Evolutionary conservation across 2,888 invertebrate genomes (phyloP), one percentile per base, ranked within the genome.

Genomic region (Leucania comma): DNA sequence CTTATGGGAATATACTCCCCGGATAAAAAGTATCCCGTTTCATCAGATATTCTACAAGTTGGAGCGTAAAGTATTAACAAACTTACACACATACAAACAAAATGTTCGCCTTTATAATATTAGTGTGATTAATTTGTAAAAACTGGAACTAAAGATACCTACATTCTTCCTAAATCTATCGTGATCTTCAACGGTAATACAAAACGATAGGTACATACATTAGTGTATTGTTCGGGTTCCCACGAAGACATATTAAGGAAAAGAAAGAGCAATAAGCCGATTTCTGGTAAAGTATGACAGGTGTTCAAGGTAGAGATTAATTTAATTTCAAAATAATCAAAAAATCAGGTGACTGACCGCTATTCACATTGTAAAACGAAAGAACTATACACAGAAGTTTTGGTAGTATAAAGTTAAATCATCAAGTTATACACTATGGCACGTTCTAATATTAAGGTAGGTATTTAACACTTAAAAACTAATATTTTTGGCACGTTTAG

Each of bases 401-500:
- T 60, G 20, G n/a, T 48, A 56, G 51, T 35, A 42, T n/a, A 38
- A 65, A 46, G 9, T 29, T 59, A 14, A 29, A 57, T 54, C 29
- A 54, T 26, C 3, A 58, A 17, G 8, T 22, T 72, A 70, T 29
- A 65, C 68, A 67, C 75, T 79, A 81, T 84, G 81, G 75, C 75
- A 82, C 77, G 9, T 61, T 68, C 57, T 51, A 68, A 60, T 70
- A 66, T 68, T 35, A 29, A 29, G 29, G 29, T 29, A 75, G 42
- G 38, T 69, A 67, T 64, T 24, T 70, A 83, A 84, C 64, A 80
- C 83, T 84, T 87, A 88, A 54, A 64, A 83, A 66, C 81, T 87
- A 89, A 73, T 65, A 72, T 86, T 87, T 94, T 94, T 95, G 95
- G 95, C 95, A 95, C 95, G 82, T 89, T 86, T 86, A 89, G 94